Evolutionary conservation across 1,140 invertebrate genomes (phyloP).

Genomic region (Myzus persicae): DNA sequence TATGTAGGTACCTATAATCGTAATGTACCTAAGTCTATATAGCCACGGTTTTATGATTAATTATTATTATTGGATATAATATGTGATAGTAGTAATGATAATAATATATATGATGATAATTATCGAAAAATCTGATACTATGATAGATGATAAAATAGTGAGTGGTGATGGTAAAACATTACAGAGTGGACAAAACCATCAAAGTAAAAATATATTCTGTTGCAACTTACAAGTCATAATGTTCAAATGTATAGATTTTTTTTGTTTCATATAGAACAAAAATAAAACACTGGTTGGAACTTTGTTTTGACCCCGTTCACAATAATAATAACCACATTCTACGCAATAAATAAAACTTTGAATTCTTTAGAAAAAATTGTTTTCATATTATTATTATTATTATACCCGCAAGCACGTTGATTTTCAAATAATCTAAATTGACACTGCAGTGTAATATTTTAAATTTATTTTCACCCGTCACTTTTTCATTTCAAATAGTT

Average conservation of each 20-base stretch:
- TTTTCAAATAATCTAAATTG: constrained; percentile 5
- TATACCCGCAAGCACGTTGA: not conserved
- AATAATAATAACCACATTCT: not conserved
- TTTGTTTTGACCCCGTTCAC: not conserved
- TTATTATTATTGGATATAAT: too few relatives aligned
- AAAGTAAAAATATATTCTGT: not conserved
- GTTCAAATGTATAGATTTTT: not conserved
- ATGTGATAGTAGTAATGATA: not conserved
- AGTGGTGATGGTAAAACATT: not conserved
- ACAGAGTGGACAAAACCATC: not conserved
- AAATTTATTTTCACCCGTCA: not conserved
- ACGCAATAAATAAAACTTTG: not conserved
- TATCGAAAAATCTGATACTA: not conserved
- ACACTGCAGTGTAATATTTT: not conserved
- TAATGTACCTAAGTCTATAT: not conserved
- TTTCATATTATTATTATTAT: not conserved
- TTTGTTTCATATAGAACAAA: not conserved
- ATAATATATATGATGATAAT: not conserved
- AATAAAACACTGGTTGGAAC: not conserved
- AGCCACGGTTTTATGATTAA: not conserved
- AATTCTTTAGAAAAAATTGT: not conserved
- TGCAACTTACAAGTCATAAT: not conserved
- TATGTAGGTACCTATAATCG: not conserved
- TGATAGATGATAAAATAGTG: not conserved
- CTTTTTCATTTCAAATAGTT: constrained; percentile 17